Evolutionary conservation across 1,140 invertebrate genomes (phyloP).

Genomic region (Nymphalis io): DNA sequence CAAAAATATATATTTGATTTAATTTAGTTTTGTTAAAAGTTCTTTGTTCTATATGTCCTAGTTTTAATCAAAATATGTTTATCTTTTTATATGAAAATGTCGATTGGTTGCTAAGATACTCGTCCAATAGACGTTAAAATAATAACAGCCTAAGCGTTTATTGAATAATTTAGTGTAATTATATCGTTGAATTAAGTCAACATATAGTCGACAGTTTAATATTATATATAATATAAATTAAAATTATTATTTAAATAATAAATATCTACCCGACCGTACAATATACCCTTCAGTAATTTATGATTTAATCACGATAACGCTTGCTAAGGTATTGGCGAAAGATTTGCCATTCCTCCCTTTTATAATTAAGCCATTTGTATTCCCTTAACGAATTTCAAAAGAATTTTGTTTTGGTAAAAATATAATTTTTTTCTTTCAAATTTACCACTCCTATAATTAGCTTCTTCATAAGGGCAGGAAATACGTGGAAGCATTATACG

Average conservation of each 20-base stretch:
- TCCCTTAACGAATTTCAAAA: conserved; percentile 23
- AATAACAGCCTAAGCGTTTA: too few species aligned
- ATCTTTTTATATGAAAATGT: too few species aligned
- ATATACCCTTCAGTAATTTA: conserved; percentile 6
- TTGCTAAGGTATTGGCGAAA: not conserved
- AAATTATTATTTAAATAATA: not conserved
- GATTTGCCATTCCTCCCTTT: conserved; percentile 9
- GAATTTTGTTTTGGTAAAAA: conserved; percentile 14
- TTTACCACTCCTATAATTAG: conserved; percentile 53
- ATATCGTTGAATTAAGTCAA: too few species aligned
- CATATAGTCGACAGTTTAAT: too few species aligned
- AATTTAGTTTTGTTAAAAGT: too few species aligned
- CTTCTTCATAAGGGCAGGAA: conserved; percentile 44
- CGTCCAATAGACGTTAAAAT: too few species aligned
- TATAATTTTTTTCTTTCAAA: conserved; percentile 42
- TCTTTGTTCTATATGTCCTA: too few species aligned
- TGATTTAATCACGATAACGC: conserved; percentile 16
- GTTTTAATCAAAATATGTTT: too few species aligned
- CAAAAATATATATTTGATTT: too few species aligned
- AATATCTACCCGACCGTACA: not conserved
- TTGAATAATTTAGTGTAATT: too few species aligned
- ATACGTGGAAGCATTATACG: conserved; percentile 41
- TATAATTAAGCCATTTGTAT: conserved; percentile 28
- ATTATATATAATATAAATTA: too few species aligned
- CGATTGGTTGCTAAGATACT: too few species aligned